Evolutionary conservation across 23 tunicate species (phyloP).

Genomic region (Ascidia mentula): DNA sequence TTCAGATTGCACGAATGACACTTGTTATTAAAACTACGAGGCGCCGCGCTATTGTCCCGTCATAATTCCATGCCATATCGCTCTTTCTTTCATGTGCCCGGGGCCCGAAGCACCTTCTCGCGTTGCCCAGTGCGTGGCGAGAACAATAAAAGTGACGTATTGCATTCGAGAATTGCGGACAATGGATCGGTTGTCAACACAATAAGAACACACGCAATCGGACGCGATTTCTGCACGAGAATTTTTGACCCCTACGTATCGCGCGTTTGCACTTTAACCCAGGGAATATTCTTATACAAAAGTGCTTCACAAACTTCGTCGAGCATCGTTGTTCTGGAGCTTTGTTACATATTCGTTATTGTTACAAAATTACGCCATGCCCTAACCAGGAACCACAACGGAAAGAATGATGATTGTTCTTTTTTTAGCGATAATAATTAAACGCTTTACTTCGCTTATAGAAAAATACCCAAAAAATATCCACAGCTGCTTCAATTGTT

Average conservation of each 20-base stretch:
- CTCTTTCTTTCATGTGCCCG: conserved; percentile 1
- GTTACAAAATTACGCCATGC: too few species aligned
- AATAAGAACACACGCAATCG: background rate
- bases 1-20: background rate
- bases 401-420: too few species aligned
- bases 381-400: too few species aligned
- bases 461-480: too few species aligned
- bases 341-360: too few species aligned
- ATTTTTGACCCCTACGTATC: background rate
- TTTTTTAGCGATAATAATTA: too few species aligned
- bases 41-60: background rate
- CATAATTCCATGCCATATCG: conserved; percentile 9
- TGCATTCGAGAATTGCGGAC: background rate
- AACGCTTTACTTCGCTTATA: too few species aligned
- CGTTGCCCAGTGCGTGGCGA: background rate
- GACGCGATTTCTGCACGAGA: background rate
- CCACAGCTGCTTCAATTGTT: too few species aligned
- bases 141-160: background rate
- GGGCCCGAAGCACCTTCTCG: background rate
- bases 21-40: background rate
- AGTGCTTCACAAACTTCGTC: too few species aligned
- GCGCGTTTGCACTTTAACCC: too few species aligned
- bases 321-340: too few species aligned
- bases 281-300: too few species aligned
- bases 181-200: background rate